Conservation (phyloP, 2,797 vertebrate species). For the Holocentrus rufus region DNA sequence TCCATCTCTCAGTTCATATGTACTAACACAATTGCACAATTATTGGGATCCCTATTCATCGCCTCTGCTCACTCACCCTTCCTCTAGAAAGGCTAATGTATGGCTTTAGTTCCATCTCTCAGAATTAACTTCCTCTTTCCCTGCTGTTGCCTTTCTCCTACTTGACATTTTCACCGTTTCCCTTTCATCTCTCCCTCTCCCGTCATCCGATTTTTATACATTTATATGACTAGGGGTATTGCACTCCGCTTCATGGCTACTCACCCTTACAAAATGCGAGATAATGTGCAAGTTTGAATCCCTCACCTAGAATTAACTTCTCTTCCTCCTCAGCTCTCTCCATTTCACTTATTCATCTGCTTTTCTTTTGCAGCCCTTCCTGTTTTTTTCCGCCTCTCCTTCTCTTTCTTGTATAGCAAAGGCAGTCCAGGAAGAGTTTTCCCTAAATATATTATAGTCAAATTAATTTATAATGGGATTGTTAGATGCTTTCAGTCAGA, state of each 20-base stretch:
- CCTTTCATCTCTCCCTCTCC: constrained; percentile 29
- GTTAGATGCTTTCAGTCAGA: neutral
- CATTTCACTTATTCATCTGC: constrained; percentile 3
- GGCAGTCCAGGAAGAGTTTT: neutral
- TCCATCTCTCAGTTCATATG: constrained; percentile 40
- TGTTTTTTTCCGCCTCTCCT: neutral
- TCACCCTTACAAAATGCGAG: constrained; percentile 43
- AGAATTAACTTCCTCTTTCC: constrained; percentile 50
- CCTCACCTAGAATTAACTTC: constrained; percentile 29
- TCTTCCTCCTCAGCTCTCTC: constrained; percentile 17
- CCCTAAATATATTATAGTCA: constrained; percentile 2
- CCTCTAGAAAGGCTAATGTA: constrained; percentile 59
- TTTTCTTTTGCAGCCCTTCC: neutral
- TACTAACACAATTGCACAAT: constrained; percentile 70
- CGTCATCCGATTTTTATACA: constrained; percentile 34
- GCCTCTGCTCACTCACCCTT: constrained; percentile 47
- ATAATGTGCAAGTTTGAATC: constrained; percentile 38
- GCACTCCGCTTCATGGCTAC: constrained; percentile 27
- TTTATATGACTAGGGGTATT: constrained; percentile 31
- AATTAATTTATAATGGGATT: neutral
- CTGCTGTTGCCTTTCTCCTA: constrained; percentile 27
- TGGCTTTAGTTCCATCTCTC: constrained; percentile 46
- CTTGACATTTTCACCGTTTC: constrained; percentile 58
- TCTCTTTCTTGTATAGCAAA: neutral
- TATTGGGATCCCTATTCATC: constrained; percentile 44